phyloP scores from a whole-genome alignment of 2,888 invertebrate genomes.

The Troides aeacus region DNA sequence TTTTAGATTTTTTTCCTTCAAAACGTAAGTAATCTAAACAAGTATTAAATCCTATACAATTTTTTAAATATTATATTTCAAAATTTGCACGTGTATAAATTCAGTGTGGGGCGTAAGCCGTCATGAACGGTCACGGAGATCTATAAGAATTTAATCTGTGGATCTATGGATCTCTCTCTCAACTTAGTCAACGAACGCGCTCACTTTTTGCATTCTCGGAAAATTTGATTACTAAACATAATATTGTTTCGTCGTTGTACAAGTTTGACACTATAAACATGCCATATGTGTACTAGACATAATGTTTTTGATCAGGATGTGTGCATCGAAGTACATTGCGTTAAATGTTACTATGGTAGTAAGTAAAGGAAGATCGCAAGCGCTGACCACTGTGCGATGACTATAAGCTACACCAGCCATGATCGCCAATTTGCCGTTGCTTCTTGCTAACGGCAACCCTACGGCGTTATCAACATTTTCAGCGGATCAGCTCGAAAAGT shows the following conservation, averaged over 20 bases:
- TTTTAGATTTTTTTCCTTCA: too few relatives aligned
- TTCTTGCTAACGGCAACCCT: conserved; percentile 86
- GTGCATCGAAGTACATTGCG: conserved; percentile 50
- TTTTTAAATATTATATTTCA: too few relatives aligned
- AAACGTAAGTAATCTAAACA: too few relatives aligned
- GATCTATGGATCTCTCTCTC: conserved; percentile 50
- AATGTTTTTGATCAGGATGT: conserved; percentile 40
- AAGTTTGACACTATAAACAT: conserved; percentile 35
- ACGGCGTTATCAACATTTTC: conserved; percentile 83
- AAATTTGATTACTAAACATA: conserved; percentile 45
- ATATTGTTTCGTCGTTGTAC: conserved; percentile 36
- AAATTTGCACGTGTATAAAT: not conserved
- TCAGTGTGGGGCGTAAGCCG: conserved; percentile 4
- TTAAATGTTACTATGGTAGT: conserved; percentile 61
- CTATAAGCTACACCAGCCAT: conserved; percentile 74
- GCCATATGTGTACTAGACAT: conserved; percentile 43
- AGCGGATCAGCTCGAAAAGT: conserved; percentile 83
- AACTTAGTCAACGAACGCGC: conserved; percentile 60
- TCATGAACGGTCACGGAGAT: conserved; percentile 6
- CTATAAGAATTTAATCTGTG: conserved; percentile 41
- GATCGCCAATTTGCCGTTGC: conserved; percentile 86
- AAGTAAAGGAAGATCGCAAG: conserved; percentile 62
- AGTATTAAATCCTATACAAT: too few relatives aligned
- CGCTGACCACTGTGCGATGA: conserved; percentile 69
- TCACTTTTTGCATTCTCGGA: conserved; percentile 52